Evolutionary conservation across 1,140 invertebrate genomes (phyloP).

Genomic region (Listronotus bonariensis): DNA sequence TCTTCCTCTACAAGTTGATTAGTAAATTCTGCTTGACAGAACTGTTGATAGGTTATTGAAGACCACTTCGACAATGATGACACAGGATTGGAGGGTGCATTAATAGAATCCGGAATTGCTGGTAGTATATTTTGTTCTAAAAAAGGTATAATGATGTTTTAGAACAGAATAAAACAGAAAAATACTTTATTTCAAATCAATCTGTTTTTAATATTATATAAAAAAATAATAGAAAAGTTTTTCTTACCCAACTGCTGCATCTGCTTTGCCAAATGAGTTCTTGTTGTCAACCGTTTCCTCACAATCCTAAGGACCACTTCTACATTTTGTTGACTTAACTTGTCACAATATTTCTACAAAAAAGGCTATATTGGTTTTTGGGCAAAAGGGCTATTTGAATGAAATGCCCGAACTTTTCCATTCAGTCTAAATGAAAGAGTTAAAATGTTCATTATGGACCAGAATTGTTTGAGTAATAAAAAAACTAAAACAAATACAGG

Average conservation of each 20-base stretch:
- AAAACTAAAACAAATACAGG: too few relatives aligned
- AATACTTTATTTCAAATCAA: constrained; percentile 13
- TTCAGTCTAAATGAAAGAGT: too few relatives aligned
- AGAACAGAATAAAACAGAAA: neutral
- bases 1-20: constrained; percentile 61
- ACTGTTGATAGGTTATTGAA: constrained; percentile 67
- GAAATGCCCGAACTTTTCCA: too few relatives aligned
- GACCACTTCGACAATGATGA: constrained; percentile 71
- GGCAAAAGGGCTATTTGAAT: too few relatives aligned
- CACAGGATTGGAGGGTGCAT: constrained; percentile 60
- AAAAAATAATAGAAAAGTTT: neutral
- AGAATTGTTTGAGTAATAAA: too few relatives aligned
- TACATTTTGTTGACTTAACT: constrained; percentile 64
- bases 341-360: constrained; percentile 51
- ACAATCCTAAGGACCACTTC: constrained; percentile 72
- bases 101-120: constrained; percentile 42
- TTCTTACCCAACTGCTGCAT: constrained; percentile 70
- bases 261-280: constrained; percentile 76
- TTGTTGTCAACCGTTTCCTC: constrained; percentile 70
- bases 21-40: constrained; percentile 61
- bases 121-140: constrained; percentile 49
- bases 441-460: too few relatives aligned
- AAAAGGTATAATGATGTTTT: constrained; percentile 13
- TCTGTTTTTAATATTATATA: constrained; percentile 2
- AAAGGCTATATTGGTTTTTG: neutral